These are phyloP conservation scores for Cryptomyrus ogoouensis DNA, from an alignment of 2,113 vertebrate genomes.

Conservation along the genomic window DNA sequence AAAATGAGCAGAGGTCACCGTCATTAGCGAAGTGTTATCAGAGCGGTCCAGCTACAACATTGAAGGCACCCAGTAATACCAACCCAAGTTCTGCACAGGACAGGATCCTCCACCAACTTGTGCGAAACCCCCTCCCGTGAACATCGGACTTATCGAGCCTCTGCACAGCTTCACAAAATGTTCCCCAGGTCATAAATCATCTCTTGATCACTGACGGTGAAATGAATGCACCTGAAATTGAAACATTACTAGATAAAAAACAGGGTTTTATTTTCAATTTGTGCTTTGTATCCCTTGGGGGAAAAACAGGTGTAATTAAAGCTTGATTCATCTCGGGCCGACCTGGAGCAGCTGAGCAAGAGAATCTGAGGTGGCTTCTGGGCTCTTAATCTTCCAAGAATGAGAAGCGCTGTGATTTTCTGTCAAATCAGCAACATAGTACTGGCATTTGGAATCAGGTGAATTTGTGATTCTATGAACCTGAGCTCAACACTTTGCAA, in stretches of 20 bases:
- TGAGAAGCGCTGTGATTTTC: not conserved
- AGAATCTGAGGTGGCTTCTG: not conserved
- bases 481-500: not conserved
- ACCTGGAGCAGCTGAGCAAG: not conserved
- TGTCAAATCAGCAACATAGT: not conserved
- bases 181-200: not conserved
- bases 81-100: not conserved
- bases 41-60: constrained; percentile 19
- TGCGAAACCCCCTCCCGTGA: not conserved
- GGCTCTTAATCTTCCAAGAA: constrained; percentile 3
- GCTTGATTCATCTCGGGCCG: not conserved
- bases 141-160: not conserved
- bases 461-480: not conserved
- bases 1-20: constrained; percentile 22
- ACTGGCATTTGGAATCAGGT: not conserved
- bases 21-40: constrained; percentile 37
- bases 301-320: not conserved
- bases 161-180: not conserved
- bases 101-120: not conserved
- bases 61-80: not conserved
- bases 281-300: not conserved
- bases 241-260: not conserved
- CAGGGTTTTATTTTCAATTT: not conserved
- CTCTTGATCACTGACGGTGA: not conserved
- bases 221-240: constrained; percentile 1